These are phyloP conservation scores for Anorthoa munda DNA, from an alignment of 2,888 invertebrate species.

Conservation along the genomic window DNA sequence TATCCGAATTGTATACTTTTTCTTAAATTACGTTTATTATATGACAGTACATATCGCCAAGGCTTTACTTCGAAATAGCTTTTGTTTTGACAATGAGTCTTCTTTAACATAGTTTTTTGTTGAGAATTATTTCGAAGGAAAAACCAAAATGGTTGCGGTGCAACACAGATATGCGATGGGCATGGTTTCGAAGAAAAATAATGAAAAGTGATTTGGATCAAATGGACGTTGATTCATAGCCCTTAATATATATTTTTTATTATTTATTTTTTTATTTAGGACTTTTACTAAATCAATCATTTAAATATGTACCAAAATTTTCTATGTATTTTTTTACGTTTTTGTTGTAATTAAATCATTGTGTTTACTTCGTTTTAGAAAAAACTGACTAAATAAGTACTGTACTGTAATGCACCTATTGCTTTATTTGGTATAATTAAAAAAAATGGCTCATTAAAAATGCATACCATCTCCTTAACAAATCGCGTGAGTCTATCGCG, in stretches of 20 bases:
- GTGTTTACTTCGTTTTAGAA: background rate
- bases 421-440: background rate
- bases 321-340: too few species aligned
- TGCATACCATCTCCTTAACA: slow-evolving; percentile 56
- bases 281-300: too few species aligned
- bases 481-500: slow-evolving; percentile 70
- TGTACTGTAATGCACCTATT: background rate
- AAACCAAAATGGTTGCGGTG: slow-evolving; percentile 4
- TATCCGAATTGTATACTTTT: slow-evolving; percentile 17
- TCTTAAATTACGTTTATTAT: slow-evolving; percentile 24
- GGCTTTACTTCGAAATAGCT: slow-evolving; percentile 39
- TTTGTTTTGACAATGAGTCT: slow-evolving; percentile 44
- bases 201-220: too few species aligned
- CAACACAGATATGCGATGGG: too few species aligned
- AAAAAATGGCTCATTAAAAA: background rate
- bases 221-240: too few species aligned
- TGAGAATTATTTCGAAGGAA: background rate
- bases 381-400: background rate
- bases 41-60: slow-evolving; percentile 31
- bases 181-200: too few species aligned
- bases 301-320: too few species aligned
- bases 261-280: too few species aligned
- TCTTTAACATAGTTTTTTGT: slow-evolving; percentile 7
- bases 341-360: too few species aligned
- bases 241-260: too few species aligned